Base-by-base conservation (phyloP, 1,140 invertebrate species). In the Drosophila pruinosa region DNA sequence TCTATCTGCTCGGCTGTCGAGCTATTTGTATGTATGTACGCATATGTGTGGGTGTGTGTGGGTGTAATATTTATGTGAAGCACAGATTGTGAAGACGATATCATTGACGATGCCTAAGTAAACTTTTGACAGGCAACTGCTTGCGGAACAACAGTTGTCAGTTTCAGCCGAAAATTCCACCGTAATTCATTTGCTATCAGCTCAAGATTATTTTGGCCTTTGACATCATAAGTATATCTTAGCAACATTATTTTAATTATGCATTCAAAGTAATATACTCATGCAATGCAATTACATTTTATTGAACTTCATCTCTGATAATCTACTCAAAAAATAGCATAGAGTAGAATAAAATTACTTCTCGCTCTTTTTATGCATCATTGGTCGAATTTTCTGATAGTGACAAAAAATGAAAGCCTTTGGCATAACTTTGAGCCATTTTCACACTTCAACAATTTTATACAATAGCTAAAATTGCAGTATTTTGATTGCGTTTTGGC, bases 361-460 rank as follows among this genome's bases (percentile, higher is more conserved):
- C 4, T n/a, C n/a, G 22, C 19, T 43, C 56, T 56, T 39, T 57
- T 50, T n/a, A n/a, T 58, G 22, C 54, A 56, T 24, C 34, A 21
- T 56, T 72, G 31, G 10, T 24, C 14, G 12, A 21, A 48, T 57
- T 71, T 70, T 28, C 12, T 26, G 21, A 43, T 21, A 26, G 31
- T 39, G 53, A 15, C n/a, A 52, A 39, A 38, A 76, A 54, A 64
- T 53, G 28, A 56, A 28, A 10, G 12, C 43, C 31, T 26, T 26
- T 39, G 45, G 54, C 69, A 72, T 68, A 72, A 73, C 64, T 68
- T 62, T 64, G 65, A 74, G 63, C 61, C 38, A 86, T 86, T 85
- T 85, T 85, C 77, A 74, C 81, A 85, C 81, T 86, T 86, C 69
- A 72, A 43, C 48, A 65, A 81, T 77, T 72, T 74, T 34, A 74